Base-by-base conservation (phyloP, 2,888 invertebrate genomes). In the Trachelus tabidus region DNA sequence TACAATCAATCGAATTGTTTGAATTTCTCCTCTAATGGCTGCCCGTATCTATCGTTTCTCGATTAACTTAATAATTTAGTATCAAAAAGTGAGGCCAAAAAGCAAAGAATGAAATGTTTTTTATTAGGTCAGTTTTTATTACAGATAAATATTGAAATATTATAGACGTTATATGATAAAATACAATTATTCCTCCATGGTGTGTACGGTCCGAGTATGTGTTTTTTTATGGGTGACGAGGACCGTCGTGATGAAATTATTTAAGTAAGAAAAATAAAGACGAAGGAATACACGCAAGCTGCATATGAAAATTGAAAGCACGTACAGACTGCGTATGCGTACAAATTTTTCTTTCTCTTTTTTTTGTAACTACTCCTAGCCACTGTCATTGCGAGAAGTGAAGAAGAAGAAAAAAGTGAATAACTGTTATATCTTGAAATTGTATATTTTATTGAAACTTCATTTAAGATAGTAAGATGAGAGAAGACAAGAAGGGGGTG, bases 121-220 rank as follows among this genome's bases (percentile, higher is more conserved):
- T 89, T 88, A 89, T 89, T 89, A 87, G 86, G 85, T 89, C 88
- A 87, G 85, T 88, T 90, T 90, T 87, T 88, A 88, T 88, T 87
- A 81, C 83, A 87, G 84, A 86, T 84, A 85, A 85, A 84, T 84
- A 87, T 87, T 86, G 84, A 89, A 86, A 82, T 86, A 89, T 85
- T 85, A 85, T 87, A 87, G 84, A 82, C 84, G 86, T 88, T 88
- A 84, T 82, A 86, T 83, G 80, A 82, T 83, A 84, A 81, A 81
- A 81, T 85, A 85, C 84, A 85, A 85, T 85, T 88, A 86, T 87
- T 79, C 80, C 81, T 83, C 84, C 85, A 83, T 86, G 86, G 84
- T 88, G 86, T 85, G 84, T 81, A 85, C 83, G 86, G 85, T 85
- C 81, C 77, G 69, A 78, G 71, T 71, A 56, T 9, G 56, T 56